Evolutionary conservation across 92 coral and sea anemone species (phyloP), one percentile per base, ranked within the genome.

Genomic region (Siderastrea radians): DNA sequence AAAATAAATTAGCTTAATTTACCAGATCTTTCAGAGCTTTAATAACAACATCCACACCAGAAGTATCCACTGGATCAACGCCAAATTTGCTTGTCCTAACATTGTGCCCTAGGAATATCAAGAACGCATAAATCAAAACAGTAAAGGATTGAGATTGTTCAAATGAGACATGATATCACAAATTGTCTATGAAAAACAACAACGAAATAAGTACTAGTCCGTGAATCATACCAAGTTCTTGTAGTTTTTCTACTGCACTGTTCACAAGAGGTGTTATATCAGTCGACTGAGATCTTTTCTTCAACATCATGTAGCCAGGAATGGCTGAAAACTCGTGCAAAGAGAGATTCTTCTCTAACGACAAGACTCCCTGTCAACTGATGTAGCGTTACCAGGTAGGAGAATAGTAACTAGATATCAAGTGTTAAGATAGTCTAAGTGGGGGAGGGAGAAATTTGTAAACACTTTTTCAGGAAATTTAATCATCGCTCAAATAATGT

Each of bases 241-340:
- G 96, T 47, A 97, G 90, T 62, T 84, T 94, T 72, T 95, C 96
- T 15, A 97, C 93, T 0, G 98, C 96, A 75, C 88, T 90, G 65
- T 95, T 92, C 43, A 97, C 98, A 82, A 97, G 90, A 83, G 93
- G 88, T 26, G 98, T 86, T 68, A 97, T 90, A 74, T 97, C 99
- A 38, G 97, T 74, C 11, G 98, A 91, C 90, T 97, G 89, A 3
- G 98, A 95, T 16, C 87, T 85, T 76, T 87, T 87, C 61, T 95
- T 89, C 6, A 96, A 78, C 96, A 92, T 94, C 61, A 10, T 70
- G 68, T 11, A 9, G 78, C 13, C 13, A 57, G 9, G 19, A 45
- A 51, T 44, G 49, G 48, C 14, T 11, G 49, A 64, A 65, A 51
- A 2, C 38, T 43, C 47, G 84, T 13, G 5, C 2, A 66, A 53